Evolutionary conservation across 2,113 vertebrate species (phyloP), one percentile per base, ranked within the genome.

Genomic region (Nothobranchius kuhntae): DNA sequence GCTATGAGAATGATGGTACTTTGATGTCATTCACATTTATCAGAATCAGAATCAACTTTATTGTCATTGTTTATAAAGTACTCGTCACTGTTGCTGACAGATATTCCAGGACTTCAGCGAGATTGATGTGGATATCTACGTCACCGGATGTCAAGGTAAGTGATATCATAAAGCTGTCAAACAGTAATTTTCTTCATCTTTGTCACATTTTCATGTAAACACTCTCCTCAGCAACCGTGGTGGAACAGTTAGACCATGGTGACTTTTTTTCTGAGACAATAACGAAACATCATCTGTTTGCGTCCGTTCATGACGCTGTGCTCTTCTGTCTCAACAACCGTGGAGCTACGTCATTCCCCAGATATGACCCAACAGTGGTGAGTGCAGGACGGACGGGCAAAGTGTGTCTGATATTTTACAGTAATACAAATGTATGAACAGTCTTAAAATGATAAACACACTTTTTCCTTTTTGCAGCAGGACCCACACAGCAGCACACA

Each of bases 71-170:
- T 65, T 26, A 3, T 53, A 26, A 44, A 30, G 17, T 8, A 3
- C 1, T 1, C 21, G 8, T 38, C 45, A 24, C 17, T 59, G 51
- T 9, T 53, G 42, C 44, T 61, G 30, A 60, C 91, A 99, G 98
- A 96, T 98, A 91, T 95, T 97, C 86, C 91, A 71, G 2, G 95
- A 98, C 87, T 99, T 97, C 91, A 91, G 35, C 61, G 96, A 97
- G 79, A 94, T 99, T 59, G 95, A 97, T 86, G 93, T 98, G 52
- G 91, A 96, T 0, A 92, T 95, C 63, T 94, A 93, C 79, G 56
- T 95, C 40, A 84, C 91, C 67, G 91, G 91, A 14, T 94, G 93
- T 85, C 94, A 94, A 58, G 72, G 94, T 95, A 77, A 86, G 90
- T 76, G 11, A 59, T 48, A 11, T 9, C 4, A 47, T 9, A 9